These are phyloP conservation scores for Enoplosus armatus DNA, from an alignment of 2,797 vertebrate genomes.

Conservation along the genomic window DNA sequence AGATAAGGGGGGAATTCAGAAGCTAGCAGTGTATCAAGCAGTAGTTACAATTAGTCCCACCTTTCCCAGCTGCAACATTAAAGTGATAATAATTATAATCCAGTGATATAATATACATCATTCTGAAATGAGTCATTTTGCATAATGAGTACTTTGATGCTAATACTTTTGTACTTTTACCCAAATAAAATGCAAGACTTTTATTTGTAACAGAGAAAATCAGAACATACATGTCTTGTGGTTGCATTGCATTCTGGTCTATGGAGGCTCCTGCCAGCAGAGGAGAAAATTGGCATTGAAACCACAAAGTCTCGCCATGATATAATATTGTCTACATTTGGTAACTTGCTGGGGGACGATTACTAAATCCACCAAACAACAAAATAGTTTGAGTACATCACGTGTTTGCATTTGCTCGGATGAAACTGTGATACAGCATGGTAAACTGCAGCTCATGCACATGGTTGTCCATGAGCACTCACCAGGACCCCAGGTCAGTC, in stretches of 20 bases:
- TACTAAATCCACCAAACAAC: neutral
- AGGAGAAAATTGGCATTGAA: no score
- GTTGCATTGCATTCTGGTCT: slow-evolving; percentile 3
- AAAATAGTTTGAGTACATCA: neutral
- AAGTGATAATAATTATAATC: no score
- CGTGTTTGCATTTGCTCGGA: neutral
- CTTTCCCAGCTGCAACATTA: no score
- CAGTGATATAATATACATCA: no score
- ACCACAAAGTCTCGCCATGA: neutral
- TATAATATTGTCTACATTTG: neutral
- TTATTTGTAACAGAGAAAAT: no score
- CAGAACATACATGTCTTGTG: neutral
- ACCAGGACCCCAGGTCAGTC: slow-evolving; percentile 42
- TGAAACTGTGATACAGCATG: neutral
- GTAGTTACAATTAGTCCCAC: no score
- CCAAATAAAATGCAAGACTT: no score
- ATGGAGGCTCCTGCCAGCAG: neutral
- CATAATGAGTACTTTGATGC: no score
- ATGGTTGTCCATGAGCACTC: slow-evolving; percentile 40
- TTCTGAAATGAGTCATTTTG: no score
- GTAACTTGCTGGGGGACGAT: neutral
- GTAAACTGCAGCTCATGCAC: slow-evolving; percentile 18
- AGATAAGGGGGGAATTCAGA: no score
- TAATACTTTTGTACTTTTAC: no score
- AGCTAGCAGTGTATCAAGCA: no score